Percentiles rank a stretch among this genome's conserved stretches.
Conservation (phyloP, 1,140 invertebrate genomes). For the Micrasema longulum region DNA sequence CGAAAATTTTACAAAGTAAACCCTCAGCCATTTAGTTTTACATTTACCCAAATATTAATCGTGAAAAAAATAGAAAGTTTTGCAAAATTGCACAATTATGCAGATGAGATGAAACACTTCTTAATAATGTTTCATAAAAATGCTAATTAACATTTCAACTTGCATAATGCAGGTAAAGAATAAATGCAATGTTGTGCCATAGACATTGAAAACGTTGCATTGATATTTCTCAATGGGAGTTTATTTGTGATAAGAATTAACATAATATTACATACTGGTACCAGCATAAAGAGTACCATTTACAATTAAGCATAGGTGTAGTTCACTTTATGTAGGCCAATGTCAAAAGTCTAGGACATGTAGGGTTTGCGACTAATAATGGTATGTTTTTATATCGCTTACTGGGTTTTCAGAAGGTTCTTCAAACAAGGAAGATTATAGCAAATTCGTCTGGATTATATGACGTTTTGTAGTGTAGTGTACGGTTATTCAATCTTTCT, state of each 20-base stretch:
- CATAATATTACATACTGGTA: not conserved
- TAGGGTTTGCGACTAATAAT: not conserved
- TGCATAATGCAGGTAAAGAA: too few species aligned
- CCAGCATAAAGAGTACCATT: not conserved
- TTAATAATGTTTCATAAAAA: too few species aligned
- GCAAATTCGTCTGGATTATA: not conserved
- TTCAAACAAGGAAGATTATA: not conserved
- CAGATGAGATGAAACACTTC: too few species aligned
- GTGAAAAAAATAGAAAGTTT: too few species aligned
- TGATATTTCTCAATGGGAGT: not conserved
- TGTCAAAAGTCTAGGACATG: not conserved
- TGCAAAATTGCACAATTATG: too few species aligned
- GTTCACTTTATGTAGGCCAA: slow-evolving; percentile 3
- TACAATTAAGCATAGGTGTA: slow-evolving; percentile 5
- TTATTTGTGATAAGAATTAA: slow-evolving; percentile 4
- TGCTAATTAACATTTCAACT: too few species aligned
- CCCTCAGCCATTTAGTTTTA: too few species aligned
- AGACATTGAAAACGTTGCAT: slow-evolving; percentile 29
- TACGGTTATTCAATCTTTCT: too few species aligned
- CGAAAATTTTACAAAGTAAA: too few species aligned
- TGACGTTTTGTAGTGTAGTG: not conserved
- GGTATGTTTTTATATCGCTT: not conserved
- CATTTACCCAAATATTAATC: too few species aligned
- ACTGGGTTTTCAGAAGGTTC: slow-evolving; percentile 12
- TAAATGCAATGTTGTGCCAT: too few species aligned